These are phyloP conservation scores for Andricus quercusramuli DNA, from an alignment of 2,888 invertebrate genomes.

Conservation along the genomic window DNA sequence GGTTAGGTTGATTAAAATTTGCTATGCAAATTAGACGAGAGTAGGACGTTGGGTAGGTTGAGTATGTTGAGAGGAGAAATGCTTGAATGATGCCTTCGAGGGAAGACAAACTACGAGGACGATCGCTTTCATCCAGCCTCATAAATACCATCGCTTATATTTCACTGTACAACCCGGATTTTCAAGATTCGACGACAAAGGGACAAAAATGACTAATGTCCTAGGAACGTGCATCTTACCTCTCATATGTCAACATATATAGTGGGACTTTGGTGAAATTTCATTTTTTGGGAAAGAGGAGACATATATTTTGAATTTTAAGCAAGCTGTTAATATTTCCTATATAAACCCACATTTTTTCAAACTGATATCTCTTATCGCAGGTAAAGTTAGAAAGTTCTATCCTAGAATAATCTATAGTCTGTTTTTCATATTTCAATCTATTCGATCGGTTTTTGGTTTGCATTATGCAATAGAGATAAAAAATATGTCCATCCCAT, in stretches of 20 bases:
- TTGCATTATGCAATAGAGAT: no score
- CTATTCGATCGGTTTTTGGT: no score
- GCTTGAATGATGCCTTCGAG: constrained; percentile 35
- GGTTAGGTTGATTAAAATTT: constrained; percentile 70
- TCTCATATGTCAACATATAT: constrained; percentile 6
- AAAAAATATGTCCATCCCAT: no score
- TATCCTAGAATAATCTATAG: no score
- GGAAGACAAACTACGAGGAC: constrained; percentile 30
- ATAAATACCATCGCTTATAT: constrained; percentile 33
- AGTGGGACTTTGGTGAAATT: constrained; percentile 17
- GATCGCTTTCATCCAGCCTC: constrained; percentile 31
- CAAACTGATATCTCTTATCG: no score
- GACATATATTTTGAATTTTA: not conserved
- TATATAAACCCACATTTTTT: no score
- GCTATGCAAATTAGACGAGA: constrained; percentile 69
- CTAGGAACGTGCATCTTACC: not conserved
- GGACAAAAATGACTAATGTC: constrained; percentile 20
- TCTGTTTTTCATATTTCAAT: no score
- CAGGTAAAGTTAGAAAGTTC: no score
- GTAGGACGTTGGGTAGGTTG: constrained; percentile 39
- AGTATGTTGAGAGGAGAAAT: constrained; percentile 36
- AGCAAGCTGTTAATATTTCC: no score
- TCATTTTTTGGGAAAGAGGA: not conserved
- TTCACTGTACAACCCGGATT: not conserved
- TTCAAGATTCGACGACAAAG: constrained; percentile 22